phyloP scores from a whole-genome alignment of 2,888 invertebrate species.

The Mycogona germanica region DNA sequence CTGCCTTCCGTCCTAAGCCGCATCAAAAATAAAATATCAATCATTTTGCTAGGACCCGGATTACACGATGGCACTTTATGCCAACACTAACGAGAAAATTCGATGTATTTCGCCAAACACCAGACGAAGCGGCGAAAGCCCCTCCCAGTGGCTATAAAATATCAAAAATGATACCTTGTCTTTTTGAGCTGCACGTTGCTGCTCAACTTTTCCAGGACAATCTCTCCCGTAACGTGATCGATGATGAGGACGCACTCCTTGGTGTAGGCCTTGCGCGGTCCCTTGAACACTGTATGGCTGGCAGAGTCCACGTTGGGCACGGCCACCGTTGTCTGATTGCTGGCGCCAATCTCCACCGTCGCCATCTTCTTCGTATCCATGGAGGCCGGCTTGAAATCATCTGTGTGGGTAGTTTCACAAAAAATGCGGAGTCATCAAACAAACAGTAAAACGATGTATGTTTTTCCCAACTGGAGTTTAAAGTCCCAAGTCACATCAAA shows the following conservation, averaged over 20 bases:
- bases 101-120: background rate
- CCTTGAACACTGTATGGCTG: conserved; percentile 87
- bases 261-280: conserved; percentile 78
- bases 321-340: conserved; percentile 69
- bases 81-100: too few relatives aligned
- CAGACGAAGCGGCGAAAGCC: background rate
- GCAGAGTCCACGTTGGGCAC: conserved; percentile 90
- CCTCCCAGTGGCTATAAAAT: conserved; percentile 23
- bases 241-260: conserved; percentile 94
- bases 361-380: conserved; percentile 87
- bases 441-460: too few relatives aligned
- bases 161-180: conserved; percentile 64
- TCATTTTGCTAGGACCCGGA: too few relatives aligned
- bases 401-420: conserved; percentile 43
- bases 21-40: too few relatives aligned
- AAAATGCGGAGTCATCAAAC: too few relatives aligned
- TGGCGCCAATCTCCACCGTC: conserved; percentile 73
- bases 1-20: conserved; percentile 27
- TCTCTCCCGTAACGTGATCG: conserved; percentile 82
- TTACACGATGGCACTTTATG: too few relatives aligned
- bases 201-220: conserved; percentile 81
- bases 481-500: too few relatives aligned
- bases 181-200: conserved; percentile 88
- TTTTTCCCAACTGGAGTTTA: too few relatives aligned
- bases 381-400: conserved; percentile 98